Base-by-base conservation (phyloP, 1,140 invertebrate species). In the Penaeus vannamei region DNA sequence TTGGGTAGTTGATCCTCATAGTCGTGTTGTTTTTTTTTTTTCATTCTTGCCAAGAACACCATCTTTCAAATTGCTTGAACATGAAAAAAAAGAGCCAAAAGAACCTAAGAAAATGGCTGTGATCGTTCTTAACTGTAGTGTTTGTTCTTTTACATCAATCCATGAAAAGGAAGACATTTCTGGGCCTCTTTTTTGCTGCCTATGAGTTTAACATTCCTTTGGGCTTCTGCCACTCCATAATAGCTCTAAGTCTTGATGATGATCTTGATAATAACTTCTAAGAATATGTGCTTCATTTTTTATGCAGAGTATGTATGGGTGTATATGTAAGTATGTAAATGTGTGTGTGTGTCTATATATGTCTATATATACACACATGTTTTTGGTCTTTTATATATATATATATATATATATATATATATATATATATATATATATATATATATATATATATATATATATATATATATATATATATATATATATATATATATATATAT, bases 371-470 rank as follows among this genome's bases (percentile, higher is more conserved):
- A 29, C 5, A 32, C 26, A 26, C 8, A 17, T n/a, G n/a, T 0
- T 29, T 29, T 5, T 3, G n/a, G 4, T 72, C 1, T 36, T 7
- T 72, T 29, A 72, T 72, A 14, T 32, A n/a, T 23, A n/a, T 72
- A n/a, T n/a, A 72, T 72, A n/a, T 72, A n/a, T 72, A n/a, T 72
- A n/a, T n/a, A 23, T 72, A n/a, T 72, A n/a, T 72, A n/a, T 72
- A n/a, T 72, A 46, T 36, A 53, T 80, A 80, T 80, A 46, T 80
- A 80, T 46, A 20, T 42, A 46, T 80, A 36, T 80, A 36, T 53
- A 80, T 53, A 42, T 53, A 80, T 80, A 80, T 53, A 80, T 36
- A 59, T n/a, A 59, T n/a, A 80, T n/a, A 80, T n/a, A 80, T 4
- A 80, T n/a, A 7, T n/a, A 80, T n/a, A 46, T n/a, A 80, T n/a